A percentile compares a stretch with the other conserved stretches of the same genome.
phyloP scores from a whole-genome alignment of 2,888 invertebrate genomes.

The Hirtodrosophila cameraria region DNA sequence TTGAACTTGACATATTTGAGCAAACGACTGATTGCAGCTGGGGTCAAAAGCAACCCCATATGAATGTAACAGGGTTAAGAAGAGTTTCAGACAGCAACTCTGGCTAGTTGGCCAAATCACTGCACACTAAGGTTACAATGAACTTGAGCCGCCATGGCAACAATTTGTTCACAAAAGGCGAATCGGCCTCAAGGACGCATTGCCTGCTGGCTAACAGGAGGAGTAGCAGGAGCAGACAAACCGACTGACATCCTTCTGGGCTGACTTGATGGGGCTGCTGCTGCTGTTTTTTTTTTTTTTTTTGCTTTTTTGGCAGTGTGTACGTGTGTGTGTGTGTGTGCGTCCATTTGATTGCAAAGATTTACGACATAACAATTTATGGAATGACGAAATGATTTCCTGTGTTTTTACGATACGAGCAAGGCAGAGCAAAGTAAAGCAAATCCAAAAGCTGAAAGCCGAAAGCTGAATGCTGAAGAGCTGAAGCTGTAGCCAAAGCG shows the following conservation, averaged over 20 bases:
- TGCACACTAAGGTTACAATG: constrained; percentile 49
- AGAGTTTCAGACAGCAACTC: constrained; percentile 3
- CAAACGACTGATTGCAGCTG: constrained; percentile 2
- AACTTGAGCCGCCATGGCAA: constrained; percentile 53
- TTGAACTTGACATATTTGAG: background rate
- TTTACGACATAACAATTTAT: constrained; percentile 81
- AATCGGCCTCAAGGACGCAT: constrained; percentile 51
- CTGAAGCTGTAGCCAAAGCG: constrained; percentile 2
- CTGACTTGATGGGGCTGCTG: constrained; percentile 10
- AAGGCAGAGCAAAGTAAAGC: constrained; percentile 7
- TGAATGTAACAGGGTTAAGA: constrained; percentile 34
- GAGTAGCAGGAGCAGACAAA: constrained; percentile 15
- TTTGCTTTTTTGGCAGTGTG: constrained; percentile 2
- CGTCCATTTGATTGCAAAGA: constrained; percentile 73
- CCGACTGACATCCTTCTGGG: constrained; percentile 28
- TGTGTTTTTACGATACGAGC: constrained; percentile 69
- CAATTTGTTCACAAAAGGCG: constrained; percentile 59
- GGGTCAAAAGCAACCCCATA: background rate
- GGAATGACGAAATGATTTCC: constrained; percentile 81
- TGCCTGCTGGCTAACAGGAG: background rate
- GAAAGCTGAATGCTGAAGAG: background rate
- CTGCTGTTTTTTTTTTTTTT: too few species aligned
- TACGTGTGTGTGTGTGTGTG: constrained; percentile 20
- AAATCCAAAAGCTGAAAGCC: constrained; percentile 11
- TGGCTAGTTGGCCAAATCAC: constrained; percentile 74